Evolutionary conservation across 2,888 invertebrate species (phyloP), one percentile per base, ranked within the genome.

Genomic region (Plutella xylostella): DNA sequence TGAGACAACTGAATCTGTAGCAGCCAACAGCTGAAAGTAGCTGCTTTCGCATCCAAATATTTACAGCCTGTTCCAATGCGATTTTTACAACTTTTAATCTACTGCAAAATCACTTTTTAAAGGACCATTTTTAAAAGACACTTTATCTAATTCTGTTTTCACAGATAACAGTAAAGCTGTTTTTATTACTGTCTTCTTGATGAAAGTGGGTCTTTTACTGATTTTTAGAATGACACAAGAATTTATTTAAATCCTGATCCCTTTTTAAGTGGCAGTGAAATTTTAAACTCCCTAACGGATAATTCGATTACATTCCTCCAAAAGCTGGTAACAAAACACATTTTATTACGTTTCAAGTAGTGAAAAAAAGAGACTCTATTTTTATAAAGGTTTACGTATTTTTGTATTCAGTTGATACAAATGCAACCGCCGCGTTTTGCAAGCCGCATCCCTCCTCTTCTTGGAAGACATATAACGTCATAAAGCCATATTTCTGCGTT

Each of bases 161-260:
- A 55, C 58, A 72, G 73, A 74, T 78, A 70, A 73, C 75, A 74
- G 61, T 79, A 74, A 80, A 78, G 65, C 61, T 63, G 63, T 56
- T 75, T 80, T 82, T 82, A 82, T 80, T 75, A 74, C 78, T 62
- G 61, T 60, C 59, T 64, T 65, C 68, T 62, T 76, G 74, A 75
- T 75, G 73, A 73, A 76, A 76, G 68, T 73, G 77, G 74, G 66
- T 64, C 55, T 76, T 77, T 79, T 77, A 82, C 78, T 78, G 77
- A 77, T 76, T 78, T 77, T 75, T 74, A 76, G 71, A 66, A 64
- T 65, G 61, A 67, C 68, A 66, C 75, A 75, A 71, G 58, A 68
- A 70, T 74, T 74, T 72, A 74, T 79, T 82, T 74, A 72, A 72
- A 68, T 69, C 67, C 67, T 68, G 66, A 64, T 68, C 28, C 30